Evolutionary conservation across 2,888 invertebrate genomes (phyloP).

Genomic region (Drosophila glabriapex): DNA sequence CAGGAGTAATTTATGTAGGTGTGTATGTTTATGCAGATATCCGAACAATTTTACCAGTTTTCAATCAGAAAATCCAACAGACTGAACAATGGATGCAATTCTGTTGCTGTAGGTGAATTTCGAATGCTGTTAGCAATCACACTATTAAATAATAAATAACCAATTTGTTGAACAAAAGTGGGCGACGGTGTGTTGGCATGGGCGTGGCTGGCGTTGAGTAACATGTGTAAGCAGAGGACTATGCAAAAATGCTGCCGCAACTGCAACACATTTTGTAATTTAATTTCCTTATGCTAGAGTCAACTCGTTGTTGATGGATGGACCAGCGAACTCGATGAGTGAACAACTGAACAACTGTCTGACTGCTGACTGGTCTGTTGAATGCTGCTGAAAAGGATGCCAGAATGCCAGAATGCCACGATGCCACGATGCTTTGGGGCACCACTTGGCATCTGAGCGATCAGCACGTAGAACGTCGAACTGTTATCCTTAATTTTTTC

Average conservation of each 20-base stretch:
- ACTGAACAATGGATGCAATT: constrained; percentile 45
- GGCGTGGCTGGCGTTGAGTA: constrained; percentile 7
- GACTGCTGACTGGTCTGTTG: constrained; percentile 21
- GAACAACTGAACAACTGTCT: constrained; percentile 17
- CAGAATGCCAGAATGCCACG: constrained; percentile 32
- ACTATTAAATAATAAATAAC: constrained; percentile 82
- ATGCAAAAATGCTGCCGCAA: constrained; percentile 57
- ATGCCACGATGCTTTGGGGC: constrained; percentile 22
- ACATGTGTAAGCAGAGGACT: constrained; percentile 31
- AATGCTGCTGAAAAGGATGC: constrained; percentile 21
- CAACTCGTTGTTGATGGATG: constrained; percentile 43
- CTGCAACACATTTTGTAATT: constrained; percentile 73
- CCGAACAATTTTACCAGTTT: constrained; percentile 37
- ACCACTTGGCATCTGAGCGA: constrained; percentile 49
- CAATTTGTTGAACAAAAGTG: constrained; percentile 71
- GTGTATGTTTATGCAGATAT: background rate
- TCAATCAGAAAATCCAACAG: constrained; percentile 36
- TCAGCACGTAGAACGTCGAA: constrained; percentile 34
- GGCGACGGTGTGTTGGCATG: background rate
- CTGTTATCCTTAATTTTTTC: constrained; percentile 35
- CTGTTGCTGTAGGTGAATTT: constrained; percentile 34
- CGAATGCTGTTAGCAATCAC: constrained; percentile 72
- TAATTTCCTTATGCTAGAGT: constrained; percentile 71
- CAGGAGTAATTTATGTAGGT: background rate
- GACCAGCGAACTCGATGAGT: constrained; percentile 34